These are phyloP conservation scores for Percina caprodes DNA, from an alignment of 2,113 vertebrate genomes.

Conservation along the genomic window DNA sequence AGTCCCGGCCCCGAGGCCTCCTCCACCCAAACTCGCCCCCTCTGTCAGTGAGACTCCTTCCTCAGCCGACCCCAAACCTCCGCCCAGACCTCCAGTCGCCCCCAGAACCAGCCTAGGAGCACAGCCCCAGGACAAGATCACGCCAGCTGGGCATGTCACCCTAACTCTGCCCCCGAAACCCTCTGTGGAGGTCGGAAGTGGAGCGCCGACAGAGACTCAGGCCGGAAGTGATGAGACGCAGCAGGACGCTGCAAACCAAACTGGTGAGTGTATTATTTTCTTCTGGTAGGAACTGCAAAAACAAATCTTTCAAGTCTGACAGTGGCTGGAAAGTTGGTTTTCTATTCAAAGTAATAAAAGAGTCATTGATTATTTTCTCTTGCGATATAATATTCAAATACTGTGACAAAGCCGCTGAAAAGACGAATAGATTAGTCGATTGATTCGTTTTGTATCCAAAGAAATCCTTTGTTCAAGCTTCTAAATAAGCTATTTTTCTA, in stretches of 20 bases:
- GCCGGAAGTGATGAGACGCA: not conserved
- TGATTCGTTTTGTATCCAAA: too few species aligned
- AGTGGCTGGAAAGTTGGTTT: not conserved
- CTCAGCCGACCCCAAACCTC: slow-evolving; percentile 31
- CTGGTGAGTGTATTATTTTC: slow-evolving; percentile 37
- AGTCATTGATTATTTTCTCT: not conserved
- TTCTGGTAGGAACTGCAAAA: not conserved
- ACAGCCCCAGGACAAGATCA: slow-evolving; percentile 51
- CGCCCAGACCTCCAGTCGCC: slow-evolving; percentile 76
- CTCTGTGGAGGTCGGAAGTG: not conserved
- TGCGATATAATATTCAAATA: too few species aligned
- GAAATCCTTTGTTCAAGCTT: too few species aligned
- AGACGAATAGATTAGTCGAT: too few species aligned
- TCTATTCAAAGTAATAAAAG: not conserved
- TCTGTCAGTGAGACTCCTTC: not conserved
- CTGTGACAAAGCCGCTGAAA: too few species aligned
- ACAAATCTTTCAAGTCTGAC: not conserved
- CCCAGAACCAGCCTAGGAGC: slow-evolving; percentile 70
- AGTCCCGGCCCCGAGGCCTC: slow-evolving; percentile 85
- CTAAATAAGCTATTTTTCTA: too few species aligned
- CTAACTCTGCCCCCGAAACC: slow-evolving; percentile 62
- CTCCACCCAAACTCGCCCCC: slow-evolving; percentile 80
- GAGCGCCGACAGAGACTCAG: not conserved
- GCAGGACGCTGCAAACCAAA: not conserved
- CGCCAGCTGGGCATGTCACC: slow-evolving; percentile 64